phyloP scores from a whole-genome alignment of 2,888 invertebrate species.

The Spodoptera exigua region DNA sequence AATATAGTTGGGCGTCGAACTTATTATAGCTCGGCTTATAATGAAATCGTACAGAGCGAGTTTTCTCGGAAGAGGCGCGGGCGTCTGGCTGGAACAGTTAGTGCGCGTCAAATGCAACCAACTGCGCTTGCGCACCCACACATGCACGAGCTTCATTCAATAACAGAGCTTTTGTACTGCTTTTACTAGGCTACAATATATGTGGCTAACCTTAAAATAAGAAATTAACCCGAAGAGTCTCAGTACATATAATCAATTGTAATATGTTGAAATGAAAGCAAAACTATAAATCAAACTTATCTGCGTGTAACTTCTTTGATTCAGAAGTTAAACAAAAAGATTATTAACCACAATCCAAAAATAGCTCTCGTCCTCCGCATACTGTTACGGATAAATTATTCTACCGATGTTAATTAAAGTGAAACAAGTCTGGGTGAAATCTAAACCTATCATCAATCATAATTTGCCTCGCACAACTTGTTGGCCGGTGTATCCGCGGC shows the following conservation, averaged over 20 bases:
- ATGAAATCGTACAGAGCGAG: conserved; percentile 60
- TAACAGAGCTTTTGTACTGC: conserved; percentile 23
- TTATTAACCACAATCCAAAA: conserved; percentile 26
- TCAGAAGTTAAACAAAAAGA: conserved; percentile 22
- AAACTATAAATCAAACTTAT: conserved; percentile 11
- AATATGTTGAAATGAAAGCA: conserved; percentile 8
- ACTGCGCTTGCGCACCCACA: conserved; percentile 46
- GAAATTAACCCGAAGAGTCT: neutral
- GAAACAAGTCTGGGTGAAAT: conserved; percentile 68
- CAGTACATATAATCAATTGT: conserved; percentile 5
- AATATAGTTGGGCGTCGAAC: conserved; percentile 40
- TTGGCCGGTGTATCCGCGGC: conserved; percentile 77
- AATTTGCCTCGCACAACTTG: conserved; percentile 81
- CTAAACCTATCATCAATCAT: conserved; percentile 80
- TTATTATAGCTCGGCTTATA: conserved; percentile 50
- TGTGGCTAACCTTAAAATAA: neutral
- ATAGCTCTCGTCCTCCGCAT: conserved; percentile 37
- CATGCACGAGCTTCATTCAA: conserved; percentile 21
- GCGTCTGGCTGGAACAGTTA: conserved; percentile 64
- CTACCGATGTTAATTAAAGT: conserved; percentile 57
- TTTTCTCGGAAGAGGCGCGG: conserved; percentile 72
- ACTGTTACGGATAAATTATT: conserved; percentile 48
- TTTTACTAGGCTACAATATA: neutral
- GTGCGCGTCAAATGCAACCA: conserved; percentile 52
- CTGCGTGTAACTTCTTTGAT: conserved; percentile 10